A percentile compares a stretch with the other conserved stretches of the same genome.
These are phyloP conservation scores for Tachystola acroxantha DNA, from an alignment of 2,888 invertebrate species.

Conservation along the genomic window DNA sequence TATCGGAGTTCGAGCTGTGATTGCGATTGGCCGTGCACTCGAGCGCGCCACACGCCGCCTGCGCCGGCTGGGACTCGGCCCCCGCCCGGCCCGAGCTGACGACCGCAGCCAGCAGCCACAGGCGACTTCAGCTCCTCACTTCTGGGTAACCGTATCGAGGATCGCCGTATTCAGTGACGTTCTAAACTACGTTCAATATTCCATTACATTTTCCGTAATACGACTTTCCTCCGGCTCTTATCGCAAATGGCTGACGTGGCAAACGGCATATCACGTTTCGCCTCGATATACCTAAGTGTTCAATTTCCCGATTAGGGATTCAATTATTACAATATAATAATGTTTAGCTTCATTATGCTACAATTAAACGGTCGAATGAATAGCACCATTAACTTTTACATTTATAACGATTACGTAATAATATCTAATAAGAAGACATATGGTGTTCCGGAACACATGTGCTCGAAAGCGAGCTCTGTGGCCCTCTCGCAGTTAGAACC, in stretches of 20 bases:
- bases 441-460: conserved; percentile 61
- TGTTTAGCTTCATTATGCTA: neutral
- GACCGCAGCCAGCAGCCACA: too few relatives aligned
- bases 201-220: neutral
- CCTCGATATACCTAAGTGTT: neutral
- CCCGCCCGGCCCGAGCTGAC: too few relatives aligned
- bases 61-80: neutral
- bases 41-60: conserved; percentile 23
- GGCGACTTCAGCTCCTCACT: conserved; percentile 9
- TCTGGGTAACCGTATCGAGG: conserved; percentile 18
- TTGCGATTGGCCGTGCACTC: conserved; percentile 46
- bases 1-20: conserved; percentile 68
- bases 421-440: too few relatives aligned
- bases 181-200: conserved; percentile 11
- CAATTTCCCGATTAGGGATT: neutral
- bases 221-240: neutral
- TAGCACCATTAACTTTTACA: conserved; percentile 39
- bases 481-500: too few relatives aligned
- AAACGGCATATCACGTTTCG: neutral
- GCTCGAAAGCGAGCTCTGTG: conserved; percentile 40
- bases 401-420: conserved; percentile 62
- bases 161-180: conserved; percentile 21
- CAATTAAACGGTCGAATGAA: conserved; percentile 19
- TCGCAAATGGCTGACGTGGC: conserved; percentile 10
- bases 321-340: neutral